Conservation (phyloP, 1,140 invertebrate genomes). For the Holotrichia oblita region DNA sequence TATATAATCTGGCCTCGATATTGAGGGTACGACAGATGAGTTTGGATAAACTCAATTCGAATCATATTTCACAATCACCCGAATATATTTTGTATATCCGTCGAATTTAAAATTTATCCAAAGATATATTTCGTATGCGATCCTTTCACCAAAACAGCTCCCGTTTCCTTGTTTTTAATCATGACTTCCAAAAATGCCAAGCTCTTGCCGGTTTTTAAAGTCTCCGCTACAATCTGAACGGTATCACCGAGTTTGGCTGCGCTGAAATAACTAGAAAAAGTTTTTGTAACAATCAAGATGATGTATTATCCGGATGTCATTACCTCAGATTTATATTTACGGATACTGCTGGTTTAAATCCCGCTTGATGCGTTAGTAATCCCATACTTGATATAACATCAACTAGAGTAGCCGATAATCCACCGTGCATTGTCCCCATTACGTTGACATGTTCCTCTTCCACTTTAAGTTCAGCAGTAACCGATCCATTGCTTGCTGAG, state of each 20-base stretch:
- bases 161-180: slow-evolving; percentile 76
- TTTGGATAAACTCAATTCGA: too few species aligned
- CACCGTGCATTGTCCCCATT: slow-evolving; percentile 83
- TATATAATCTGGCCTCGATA: too few species aligned
- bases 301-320: background rate
- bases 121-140: slow-evolving; percentile 76
- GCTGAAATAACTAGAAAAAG: slow-evolving; percentile 72
- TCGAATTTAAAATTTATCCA: background rate
- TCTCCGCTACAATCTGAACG: slow-evolving; percentile 80
- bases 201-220: slow-evolving; percentile 78
- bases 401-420: slow-evolving; percentile 82
- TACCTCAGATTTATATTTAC: slow-evolving; percentile 25
- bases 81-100: too few species aligned
- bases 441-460: slow-evolving; percentile 79
- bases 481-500: slow-evolving; percentile 73
- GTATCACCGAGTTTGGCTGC: slow-evolving; percentile 79
- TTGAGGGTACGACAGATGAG: too few species aligned
- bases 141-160: slow-evolving; percentile 78
- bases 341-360: slow-evolving; percentile 76
- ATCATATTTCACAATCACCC: too few species aligned
- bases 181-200: slow-evolving; percentile 85
- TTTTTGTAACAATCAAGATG: background rate
- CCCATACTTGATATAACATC: slow-evolving; percentile 86
- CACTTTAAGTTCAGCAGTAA: slow-evolving; percentile 81
- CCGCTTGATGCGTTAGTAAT: slow-evolving; percentile 68